Conservation (phyloP, 2,797 vertebrate genomes). For the Helicolenus hilgendorfi region DNA sequence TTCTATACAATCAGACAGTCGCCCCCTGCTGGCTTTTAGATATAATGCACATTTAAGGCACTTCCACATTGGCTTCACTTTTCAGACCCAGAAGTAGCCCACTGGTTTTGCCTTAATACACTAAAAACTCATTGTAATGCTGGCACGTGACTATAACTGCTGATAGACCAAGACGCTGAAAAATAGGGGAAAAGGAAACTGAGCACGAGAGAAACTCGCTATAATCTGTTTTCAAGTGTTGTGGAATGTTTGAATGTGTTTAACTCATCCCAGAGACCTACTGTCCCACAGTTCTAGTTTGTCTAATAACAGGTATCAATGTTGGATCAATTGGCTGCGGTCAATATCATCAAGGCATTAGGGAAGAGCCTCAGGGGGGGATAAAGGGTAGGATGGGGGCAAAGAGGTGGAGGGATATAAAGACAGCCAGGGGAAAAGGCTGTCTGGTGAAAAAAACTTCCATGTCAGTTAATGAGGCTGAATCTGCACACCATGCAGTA, state of each 20-base stretch:
- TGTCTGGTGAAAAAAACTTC: constrained; percentile 7
- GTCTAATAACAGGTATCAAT: constrained; percentile 6
- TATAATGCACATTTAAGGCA: too few species aligned
- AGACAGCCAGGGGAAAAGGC: background rate
- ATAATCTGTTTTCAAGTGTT: background rate
- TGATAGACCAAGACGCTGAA: background rate
- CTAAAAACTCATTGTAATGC: background rate
- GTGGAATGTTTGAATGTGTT: background rate
- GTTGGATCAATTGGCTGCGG: background rate
- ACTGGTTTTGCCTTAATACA: background rate
- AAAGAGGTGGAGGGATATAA: background rate
- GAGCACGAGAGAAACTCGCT: background rate
- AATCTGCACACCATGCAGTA: constrained; percentile 36
- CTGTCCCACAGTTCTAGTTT: background rate
- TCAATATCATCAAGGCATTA: constrained; percentile 1
- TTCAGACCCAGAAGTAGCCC: too few species aligned
- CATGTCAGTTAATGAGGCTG: constrained; percentile 45
- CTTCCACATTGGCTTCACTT: too few species aligned
- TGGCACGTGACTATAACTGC: background rate
- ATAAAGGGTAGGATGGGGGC: background rate
- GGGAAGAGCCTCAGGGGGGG: background rate
- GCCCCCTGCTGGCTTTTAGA: too few species aligned
- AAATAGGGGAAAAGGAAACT: background rate
- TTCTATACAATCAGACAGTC: too few species aligned
- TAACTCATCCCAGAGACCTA: background rate